phyloP scores from a whole-genome alignment of 2,888 invertebrate genomes.

The Aethes cnicana region DNA sequence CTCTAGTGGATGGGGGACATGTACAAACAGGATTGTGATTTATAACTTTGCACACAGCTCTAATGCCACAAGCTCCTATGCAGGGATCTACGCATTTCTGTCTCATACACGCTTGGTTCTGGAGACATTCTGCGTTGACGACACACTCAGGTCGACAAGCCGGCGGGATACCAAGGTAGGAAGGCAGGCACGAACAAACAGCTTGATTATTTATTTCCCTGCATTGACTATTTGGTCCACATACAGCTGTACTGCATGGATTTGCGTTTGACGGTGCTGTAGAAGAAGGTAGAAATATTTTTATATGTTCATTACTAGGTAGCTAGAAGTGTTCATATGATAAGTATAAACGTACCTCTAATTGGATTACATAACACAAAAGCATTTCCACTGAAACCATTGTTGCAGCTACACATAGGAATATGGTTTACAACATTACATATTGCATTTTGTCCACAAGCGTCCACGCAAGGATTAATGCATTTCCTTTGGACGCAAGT shows the following conservation, averaged over 20 bases:
- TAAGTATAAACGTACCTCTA: slow-evolving; percentile 67
- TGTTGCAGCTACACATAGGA: slow-evolving; percentile 85
- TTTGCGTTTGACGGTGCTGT: slow-evolving; percentile 61
- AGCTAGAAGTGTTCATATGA: neutral
- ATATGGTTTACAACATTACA: slow-evolving; percentile 86
- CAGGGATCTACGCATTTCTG: slow-evolving; percentile 89
- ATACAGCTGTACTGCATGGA: slow-evolving; percentile 87
- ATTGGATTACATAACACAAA: slow-evolving; percentile 75
- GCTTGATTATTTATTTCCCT: slow-evolving; percentile 84
- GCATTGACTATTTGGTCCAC: slow-evolving; percentile 88
- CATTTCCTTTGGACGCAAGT: slow-evolving; percentile 90
- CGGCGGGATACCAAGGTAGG: slow-evolving; percentile 87
- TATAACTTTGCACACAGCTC: slow-evolving; percentile 84
- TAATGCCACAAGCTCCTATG: slow-evolving; percentile 85
- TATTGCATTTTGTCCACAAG: slow-evolving; percentile 85
- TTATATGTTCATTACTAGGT: too few species aligned
- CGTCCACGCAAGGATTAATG: slow-evolving; percentile 87
- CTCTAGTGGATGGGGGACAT: slow-evolving; percentile 85
- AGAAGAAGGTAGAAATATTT: too few species aligned
- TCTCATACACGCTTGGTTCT: slow-evolving; percentile 86
- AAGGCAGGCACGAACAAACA: slow-evolving; percentile 87
- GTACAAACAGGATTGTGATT: slow-evolving; percentile 89
- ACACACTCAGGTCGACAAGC: slow-evolving; percentile 89
- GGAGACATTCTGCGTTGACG: slow-evolving; percentile 86
- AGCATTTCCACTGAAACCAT: slow-evolving; percentile 84